These are phyloP conservation scores for Physella acuta DNA, from an alignment of 1,140 invertebrate genomes.

Conservation along the genomic window DNA sequence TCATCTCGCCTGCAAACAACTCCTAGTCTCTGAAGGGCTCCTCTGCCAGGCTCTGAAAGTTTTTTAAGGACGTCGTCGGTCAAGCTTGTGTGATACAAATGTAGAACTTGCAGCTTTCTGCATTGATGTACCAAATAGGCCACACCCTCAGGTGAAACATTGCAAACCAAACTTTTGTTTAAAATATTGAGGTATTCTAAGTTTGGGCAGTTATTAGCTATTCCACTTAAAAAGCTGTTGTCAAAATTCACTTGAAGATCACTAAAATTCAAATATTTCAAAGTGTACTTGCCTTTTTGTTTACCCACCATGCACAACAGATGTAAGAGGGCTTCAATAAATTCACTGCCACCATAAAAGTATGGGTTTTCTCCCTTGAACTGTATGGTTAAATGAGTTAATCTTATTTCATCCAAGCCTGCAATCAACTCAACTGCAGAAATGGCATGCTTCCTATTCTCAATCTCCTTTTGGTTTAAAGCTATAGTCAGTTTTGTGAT, in stretches of 20 bases:
- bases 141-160: conserved; percentile 38
- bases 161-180: conserved; percentile 45
- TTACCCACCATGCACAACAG: conserved; percentile 30
- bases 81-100: conserved; percentile 42
- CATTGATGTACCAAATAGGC: conserved; percentile 36
- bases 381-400: conserved; percentile 30
- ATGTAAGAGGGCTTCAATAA: conserved; percentile 28
- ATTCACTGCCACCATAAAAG: conserved; percentile 45
- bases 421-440: conserved; percentile 29
- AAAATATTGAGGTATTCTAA: conserved; percentile 48
- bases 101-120: conserved; percentile 38
- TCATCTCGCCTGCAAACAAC: conserved; percentile 43
- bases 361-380: conserved; percentile 45
- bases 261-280: conserved; percentile 43
- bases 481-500: conserved; percentile 23
- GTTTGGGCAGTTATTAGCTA: conserved; percentile 41
- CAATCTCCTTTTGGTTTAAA: conserved; percentile 22
- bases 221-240: conserved; percentile 40
- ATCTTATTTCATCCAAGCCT: conserved; percentile 20
- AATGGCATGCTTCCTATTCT: conserved; percentile 34
- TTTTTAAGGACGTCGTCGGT: conserved; percentile 42
- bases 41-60: conserved; percentile 33
- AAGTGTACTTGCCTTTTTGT: background rate
- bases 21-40: conserved; percentile 36
- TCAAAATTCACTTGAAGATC: conserved; percentile 40